Percentiles rank a stretch among this genome's conserved stretches.
Evolutionary conservation across 1,140 invertebrate species (phyloP).

Genomic region (Neoseiulus cucumeris): DNA sequence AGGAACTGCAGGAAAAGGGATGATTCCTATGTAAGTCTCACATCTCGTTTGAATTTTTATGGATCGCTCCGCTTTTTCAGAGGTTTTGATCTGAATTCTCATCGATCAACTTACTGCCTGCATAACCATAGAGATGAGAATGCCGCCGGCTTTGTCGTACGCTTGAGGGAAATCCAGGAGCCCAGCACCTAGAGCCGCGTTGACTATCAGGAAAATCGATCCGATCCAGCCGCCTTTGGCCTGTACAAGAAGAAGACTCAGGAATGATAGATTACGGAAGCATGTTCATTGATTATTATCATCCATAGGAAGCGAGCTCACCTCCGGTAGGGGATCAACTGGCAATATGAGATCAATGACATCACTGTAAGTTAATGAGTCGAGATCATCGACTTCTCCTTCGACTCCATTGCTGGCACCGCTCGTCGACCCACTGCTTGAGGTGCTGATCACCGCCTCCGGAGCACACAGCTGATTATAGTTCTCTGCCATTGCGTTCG

Average conservation of each 20-base stretch:
- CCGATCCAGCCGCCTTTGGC: slow-evolving; percentile 26
- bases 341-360: no score
- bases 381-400: no score
- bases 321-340: no score
- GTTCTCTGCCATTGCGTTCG: no score
- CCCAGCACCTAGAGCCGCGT: slow-evolving; percentile 46
- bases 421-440: no score
- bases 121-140: slow-evolving; percentile 33
- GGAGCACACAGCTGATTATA: no score
- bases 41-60: no score
- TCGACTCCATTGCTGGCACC: no score
- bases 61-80: no score
- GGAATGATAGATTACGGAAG: slow-evolving; percentile 72
- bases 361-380: no score
- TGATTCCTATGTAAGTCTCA: no score
- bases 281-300: slow-evolving; percentile 70
- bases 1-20: slow-evolving; percentile 29
- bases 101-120: slow-evolving; percentile 31
- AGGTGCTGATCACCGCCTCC: no score
- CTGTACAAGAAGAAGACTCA: slow-evolving; percentile 68
- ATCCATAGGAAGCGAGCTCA: slow-evolving; percentile 30
- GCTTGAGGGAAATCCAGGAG: slow-evolving; percentile 46
- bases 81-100: background rate
- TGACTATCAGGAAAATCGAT: slow-evolving; percentile 45
- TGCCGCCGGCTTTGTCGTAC: slow-evolving; percentile 42